These are phyloP conservation scores for Trichopria drosophilae DNA, from an alignment of 2,888 invertebrate genomes.

Conservation along the genomic window DNA sequence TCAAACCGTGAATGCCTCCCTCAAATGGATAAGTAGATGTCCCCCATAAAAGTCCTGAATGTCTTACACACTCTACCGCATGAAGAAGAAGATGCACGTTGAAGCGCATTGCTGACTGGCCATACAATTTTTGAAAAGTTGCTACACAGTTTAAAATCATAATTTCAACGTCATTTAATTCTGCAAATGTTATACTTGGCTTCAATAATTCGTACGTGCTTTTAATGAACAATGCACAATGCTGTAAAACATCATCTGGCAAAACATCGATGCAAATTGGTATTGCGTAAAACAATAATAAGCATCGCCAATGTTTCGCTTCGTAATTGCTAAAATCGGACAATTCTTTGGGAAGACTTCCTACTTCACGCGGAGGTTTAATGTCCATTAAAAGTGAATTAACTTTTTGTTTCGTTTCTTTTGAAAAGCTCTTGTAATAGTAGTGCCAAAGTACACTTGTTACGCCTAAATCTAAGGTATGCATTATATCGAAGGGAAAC, in stretches of 20 bases:
- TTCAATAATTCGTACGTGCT: no score
- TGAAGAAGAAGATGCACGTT: no score
- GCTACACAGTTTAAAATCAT: no score
- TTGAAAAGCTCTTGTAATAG: no score
- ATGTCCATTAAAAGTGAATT: conserved; percentile 5
- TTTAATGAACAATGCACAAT: background rate
- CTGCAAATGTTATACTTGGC: no score
- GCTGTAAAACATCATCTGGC: background rate
- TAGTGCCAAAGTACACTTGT: no score
- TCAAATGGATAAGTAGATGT: background rate
- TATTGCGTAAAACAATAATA: background rate
- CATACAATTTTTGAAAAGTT: no score
- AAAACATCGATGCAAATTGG: background rate
- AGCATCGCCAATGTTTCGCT: background rate
- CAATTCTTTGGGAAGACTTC: background rate
- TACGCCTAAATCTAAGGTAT: no score
- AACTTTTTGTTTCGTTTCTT: no score
- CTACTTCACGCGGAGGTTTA: conserved; percentile 3
- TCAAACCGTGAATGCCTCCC: background rate
- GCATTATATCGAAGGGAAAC: no score
- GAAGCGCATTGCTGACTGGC: no score
- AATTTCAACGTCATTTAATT: no score
- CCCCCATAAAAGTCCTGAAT: background rate
- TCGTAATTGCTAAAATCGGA: background rate
- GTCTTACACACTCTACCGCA: background rate